A percentile compares a stretch with the other conserved stretches of the same genome.
phyloP scores from a whole-genome alignment of 2,888 invertebrate genomes.

The Drosophila nigricruria region DNA sequence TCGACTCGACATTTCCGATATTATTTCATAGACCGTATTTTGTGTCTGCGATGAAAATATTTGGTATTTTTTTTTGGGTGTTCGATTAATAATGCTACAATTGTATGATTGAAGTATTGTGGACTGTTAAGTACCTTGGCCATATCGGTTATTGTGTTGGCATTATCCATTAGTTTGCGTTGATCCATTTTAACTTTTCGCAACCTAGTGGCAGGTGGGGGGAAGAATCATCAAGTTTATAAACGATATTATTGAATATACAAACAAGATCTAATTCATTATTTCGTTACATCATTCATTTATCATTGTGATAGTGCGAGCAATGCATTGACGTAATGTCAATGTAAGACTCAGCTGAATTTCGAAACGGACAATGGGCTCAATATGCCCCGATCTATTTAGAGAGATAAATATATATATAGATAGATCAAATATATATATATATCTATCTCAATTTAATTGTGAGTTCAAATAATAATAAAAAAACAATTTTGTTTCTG shows the following conservation, averaged over 20 bases:
- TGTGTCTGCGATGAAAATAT: conserved; percentile 90
- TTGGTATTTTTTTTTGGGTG: not conserved
- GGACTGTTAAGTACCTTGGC: conserved; percentile 93
- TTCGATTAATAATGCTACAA: not conserved
- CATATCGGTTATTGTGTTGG: conserved; percentile 99
- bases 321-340: conserved; percentile 5
- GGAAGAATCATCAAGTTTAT: conserved; percentile 66
- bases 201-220: conserved; percentile 88
- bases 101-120: not conserved
- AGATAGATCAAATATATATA: not conserved
- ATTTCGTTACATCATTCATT: conserved; percentile 5
- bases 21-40: conserved; percentile 98
- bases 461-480: conserved; percentile 5
- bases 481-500: conserved; percentile 3
- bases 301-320: conserved; percentile 1
- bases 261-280: conserved; percentile 19
- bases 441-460: not conserved
- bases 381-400: conserved; percentile 1
- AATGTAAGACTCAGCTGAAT: not conserved
- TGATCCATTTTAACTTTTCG: conserved; percentile 99
- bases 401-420: conserved; percentile 1
- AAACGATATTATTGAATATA: conserved; percentile 30
- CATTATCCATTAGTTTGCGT: conserved; percentile 99
- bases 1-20: conserved; percentile 97
- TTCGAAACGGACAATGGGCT: conserved; percentile 19